Base-by-base conservation (phyloP, 2,797 vertebrate genomes). In the Meda fulgida region DNA sequence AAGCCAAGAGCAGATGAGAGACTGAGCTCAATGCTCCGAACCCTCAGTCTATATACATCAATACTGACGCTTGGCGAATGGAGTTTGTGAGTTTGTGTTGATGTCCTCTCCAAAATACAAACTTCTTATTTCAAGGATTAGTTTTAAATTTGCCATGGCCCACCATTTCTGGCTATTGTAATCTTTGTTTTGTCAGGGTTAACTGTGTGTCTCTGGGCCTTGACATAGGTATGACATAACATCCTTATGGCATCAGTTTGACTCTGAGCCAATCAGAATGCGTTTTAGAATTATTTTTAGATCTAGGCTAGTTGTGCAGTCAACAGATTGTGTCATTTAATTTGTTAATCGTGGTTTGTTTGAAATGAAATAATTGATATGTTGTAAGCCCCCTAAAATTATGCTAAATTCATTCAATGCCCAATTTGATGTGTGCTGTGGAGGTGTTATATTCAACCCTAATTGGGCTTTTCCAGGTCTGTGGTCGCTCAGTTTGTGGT, bases 381-480 rank as follows among this genome's bases (percentile, higher is more conserved):
- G 16, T 26, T 67, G 46, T 51, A 65, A n/a, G 7, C 18, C 72
- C 43, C 26, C 72, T 1, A 71, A 79, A 87, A 80, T 51, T 60
- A 73, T 70, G 65, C 72, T 31, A 48, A 73, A 78, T 66, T 88
- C 58, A 84, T 80, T 88, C 55, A 73, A 67, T 70, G 69, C 81
- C 69, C 40, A 67, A 76, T 82, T 83, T 89, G 86, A 88, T 88
- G 83, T 77, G 70, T 70, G 78, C 86, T 71, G 77, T 40, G 8
- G 79, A 85, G 82, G 85, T 89, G 85, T 79, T 88, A 79, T 73
- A 76, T 85, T 87, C n/a, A 46, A 69, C 85, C 76, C 73, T 90
- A 90, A 89, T 89, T 89, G 85, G 83, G n/a, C 69, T 83, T 87
- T 83, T 87, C 73, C 70, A 83, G 85, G 60, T 87, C 40, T 86